phyloP scores from a whole-genome alignment of 1,140 invertebrate species.

The Drosophila equinoxialis region DNA sequence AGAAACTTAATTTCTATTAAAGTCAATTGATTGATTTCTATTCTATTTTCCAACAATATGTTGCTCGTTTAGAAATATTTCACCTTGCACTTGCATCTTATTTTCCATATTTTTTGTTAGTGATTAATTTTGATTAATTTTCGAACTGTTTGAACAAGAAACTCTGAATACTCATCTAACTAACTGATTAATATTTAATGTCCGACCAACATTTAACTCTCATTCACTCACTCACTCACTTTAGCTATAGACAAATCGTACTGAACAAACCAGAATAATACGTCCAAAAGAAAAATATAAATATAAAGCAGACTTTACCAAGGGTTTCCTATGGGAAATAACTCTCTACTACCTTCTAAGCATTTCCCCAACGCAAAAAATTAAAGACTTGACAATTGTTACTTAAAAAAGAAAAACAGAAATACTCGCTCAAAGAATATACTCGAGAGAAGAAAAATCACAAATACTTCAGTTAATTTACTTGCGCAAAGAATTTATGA shows the following conservation, averaged over 20 bases:
- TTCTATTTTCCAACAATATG: too few relatives aligned
- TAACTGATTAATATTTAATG: neutral
- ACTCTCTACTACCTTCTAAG: neutral
- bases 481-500: slow-evolving; percentile 17
- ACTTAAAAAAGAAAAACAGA: slow-evolving; percentile 26
- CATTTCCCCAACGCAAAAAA: slow-evolving; percentile 11
- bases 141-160: neutral
- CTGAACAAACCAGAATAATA: slow-evolving; percentile 7
- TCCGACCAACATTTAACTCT: neutral
- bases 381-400: slow-evolving; percentile 47
- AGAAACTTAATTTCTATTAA: neutral
- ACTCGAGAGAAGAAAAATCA: slow-evolving; percentile 15
- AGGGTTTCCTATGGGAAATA: neutral
- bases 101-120: neutral
- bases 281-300: neutral
- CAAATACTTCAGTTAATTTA: slow-evolving; percentile 8
- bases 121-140: neutral
- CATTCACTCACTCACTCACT: neutral
- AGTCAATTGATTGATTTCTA: neutral
- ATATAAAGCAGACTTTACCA: slow-evolving; percentile 1
- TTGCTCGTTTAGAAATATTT: too few relatives aligned
- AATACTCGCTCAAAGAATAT: slow-evolving; percentile 34
- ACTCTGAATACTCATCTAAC: neutral
- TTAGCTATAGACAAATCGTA: slow-evolving; percentile 10
- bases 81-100: too few relatives aligned